Evolutionary conservation across 2,797 vertebrate genomes (phyloP).

Genomic region (Philypnodon macrostomus): DNA sequence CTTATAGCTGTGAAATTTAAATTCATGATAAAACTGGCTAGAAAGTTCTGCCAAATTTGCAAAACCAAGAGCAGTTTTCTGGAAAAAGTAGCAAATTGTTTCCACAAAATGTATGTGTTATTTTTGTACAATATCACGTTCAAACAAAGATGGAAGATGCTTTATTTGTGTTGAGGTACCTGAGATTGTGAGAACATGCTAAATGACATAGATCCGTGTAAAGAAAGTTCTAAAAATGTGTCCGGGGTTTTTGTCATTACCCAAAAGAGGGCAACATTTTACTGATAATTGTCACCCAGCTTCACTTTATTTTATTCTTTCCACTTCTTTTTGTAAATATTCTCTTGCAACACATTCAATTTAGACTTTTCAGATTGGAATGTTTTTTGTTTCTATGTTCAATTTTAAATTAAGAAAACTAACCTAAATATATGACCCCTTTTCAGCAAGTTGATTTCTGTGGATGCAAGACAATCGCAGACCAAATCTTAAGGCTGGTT

Average conservation of each 20-base stretch:
- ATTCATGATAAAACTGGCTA: constrained; percentile 50
- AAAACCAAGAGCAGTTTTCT: constrained; percentile 58
- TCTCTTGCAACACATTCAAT: constrained; percentile 43
- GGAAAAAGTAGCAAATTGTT: constrained; percentile 70
- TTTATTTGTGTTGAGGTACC: constrained; percentile 55
- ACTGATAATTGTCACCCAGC: constrained; percentile 48
- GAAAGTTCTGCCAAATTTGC: constrained; percentile 67
- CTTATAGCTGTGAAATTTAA: constrained; percentile 63
- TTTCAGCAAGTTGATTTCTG: constrained; percentile 58
- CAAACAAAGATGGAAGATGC: constrained; percentile 49
- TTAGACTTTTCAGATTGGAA: constrained; percentile 36
- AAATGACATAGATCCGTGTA: constrained; percentile 18
- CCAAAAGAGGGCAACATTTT: constrained; percentile 39
- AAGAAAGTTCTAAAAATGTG: constrained; percentile 33
- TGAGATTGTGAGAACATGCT: constrained; percentile 30
- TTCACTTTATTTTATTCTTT: constrained; percentile 16
- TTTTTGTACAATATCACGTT: constrained; percentile 74
- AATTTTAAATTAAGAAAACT: constrained; percentile 49
- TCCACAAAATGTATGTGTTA: constrained; percentile 70
- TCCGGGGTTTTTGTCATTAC: constrained; percentile 39
- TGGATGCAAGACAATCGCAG: constrained; percentile 78
- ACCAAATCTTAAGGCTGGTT: constrained; percentile 69
- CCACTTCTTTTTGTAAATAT: constrained; percentile 46
- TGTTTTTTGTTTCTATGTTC: background rate
- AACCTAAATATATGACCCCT: constrained; percentile 34